Base-by-base conservation (phyloP, 2,888 invertebrate species). In the Cartodere bifasciata region DNA sequence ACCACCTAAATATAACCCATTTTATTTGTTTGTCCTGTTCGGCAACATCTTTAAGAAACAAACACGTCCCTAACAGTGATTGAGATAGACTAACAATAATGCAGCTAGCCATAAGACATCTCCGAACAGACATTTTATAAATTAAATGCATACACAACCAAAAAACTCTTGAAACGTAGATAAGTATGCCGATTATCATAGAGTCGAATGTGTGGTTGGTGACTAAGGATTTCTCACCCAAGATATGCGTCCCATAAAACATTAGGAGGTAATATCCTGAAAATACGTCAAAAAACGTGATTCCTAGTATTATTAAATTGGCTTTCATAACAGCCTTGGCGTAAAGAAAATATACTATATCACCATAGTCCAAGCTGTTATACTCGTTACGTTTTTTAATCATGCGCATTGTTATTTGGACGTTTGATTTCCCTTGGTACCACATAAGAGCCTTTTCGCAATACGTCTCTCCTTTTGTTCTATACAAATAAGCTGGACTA, bases 401-500 rank as follows among this genome's bases (percentile, higher is more conserved):
- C 11, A 37, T 29, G 7, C 42, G 38, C 42, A 54, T 40, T 24
- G 45, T 48, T 1, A 37, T 34, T 6, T 38, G 34, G 9, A 49
- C 43, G 27, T 50, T 44, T 1, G 34, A 30, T 15, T 30, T 28
- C 1, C 54, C 54, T n/a, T 46, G 34, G 21, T 45, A 48, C 44
- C 41, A 49, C n/a, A 32, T 31, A 12, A 48, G 16, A 2, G 48
- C 34, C 29, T 43, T 25, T 14, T 43, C 36, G 1, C 49, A 46
- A 23, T 38, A 28, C 2, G 13, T 20, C 25, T 40, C 37, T 4
- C 40, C 45, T 13, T 32, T 46, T n/a, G n/a, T n/a, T 3, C 39
- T 30, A 30, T 42, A 49, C 12, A 53, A 31, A 38, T 39, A 45
- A 4, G 48, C 46, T 1, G 54, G 53, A 33, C 51, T 50, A 38